Evolutionary conservation across 1,140 invertebrate species (phyloP), one percentile per base, ranked within the genome.

Genomic region (Drosophila quadrilineata): DNA sequence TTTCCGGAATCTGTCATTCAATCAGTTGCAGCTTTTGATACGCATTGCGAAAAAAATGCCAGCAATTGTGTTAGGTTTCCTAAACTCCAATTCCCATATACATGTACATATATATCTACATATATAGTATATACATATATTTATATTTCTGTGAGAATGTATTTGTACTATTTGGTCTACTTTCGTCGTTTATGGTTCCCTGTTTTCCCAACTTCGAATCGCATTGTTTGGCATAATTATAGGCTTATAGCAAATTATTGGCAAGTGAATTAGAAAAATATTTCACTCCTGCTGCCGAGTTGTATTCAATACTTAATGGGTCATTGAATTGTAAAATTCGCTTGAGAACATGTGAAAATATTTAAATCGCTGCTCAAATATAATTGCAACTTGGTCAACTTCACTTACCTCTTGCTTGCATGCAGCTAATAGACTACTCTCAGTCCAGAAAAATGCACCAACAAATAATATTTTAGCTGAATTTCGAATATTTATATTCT

Each of bases 181-280:
- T 24, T 12, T 43, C 17, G 19, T 33, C 17, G 33, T 26, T 12
- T 41, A 16, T 50, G 19, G 17, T 38, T 31, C 16, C n/a, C 31
- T 21, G n/a, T 31, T 24, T 41, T 28, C 22, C 22, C n/a, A 17
- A 28, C 6, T 8, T 24, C 56, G 21, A 9, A 28, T 43, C 54
- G 69, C 64, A 73, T 79, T 79, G 75, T 79, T n/a, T 74, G 71
- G 70, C 70, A 79, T 79, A 79, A 79, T 79, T 79, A 79, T 79
- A 36, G 75, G 75, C 75, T 79, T 80, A 79, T 53, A 65, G 26
- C 65, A 60, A 74, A 62, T 79, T 79, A 79, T 79, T 79, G 75
- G 43, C 75, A 79, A 79, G 75, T 79, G 75, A 79, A 74, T 79
- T 79, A 79, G 75, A 79, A 79, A 57, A 80, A 72, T 56, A 76